A percentile compares a stretch with the other conserved stretches of the same genome.
Evolutionary conservation across 2,888 invertebrate species (phyloP).

Genomic region (Aporophyla lueneburgensis): DNA sequence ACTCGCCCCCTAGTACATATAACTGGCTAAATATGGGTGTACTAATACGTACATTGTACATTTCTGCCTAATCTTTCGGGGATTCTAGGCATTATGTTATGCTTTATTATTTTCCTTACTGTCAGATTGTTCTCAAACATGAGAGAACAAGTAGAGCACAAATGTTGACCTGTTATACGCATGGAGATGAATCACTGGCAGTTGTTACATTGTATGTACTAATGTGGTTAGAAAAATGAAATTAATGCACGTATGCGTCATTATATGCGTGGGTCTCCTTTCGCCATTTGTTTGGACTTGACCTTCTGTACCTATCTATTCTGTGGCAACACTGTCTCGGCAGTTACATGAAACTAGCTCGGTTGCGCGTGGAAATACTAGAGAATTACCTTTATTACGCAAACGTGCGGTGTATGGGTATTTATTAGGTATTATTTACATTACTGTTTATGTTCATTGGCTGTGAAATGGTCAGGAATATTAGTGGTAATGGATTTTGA

Average conservation of each 20-base stretch:
- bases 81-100: no score
- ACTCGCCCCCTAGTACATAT: no score
- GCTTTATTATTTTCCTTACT: no score
- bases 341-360: constrained; percentile 62
- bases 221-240: neutral
- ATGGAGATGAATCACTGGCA: neutral
- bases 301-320: constrained; percentile 9
- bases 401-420: constrained; percentile 51
- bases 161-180: neutral
- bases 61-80: no score
- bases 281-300: fast-evolving
- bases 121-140: neutral
- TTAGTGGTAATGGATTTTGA: constrained; percentile 48
- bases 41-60: no score
- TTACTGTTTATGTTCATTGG: constrained; percentile 57
- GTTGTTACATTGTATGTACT: neutral
- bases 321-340: constrained; percentile 39
- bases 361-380: constrained; percentile 61
- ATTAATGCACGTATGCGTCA: neutral
- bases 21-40: no score
- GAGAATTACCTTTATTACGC: constrained; percentile 64
- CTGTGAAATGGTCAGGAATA: constrained; percentile 17
- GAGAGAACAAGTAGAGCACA: neutral
- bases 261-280: neutral
- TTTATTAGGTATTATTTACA: constrained; percentile 64